A percentile compares a stretch with the other conserved stretches of the same genome.
phyloP scores from a whole-genome alignment of 2,797 vertebrate species.

The Lacerta viridis region DNA sequence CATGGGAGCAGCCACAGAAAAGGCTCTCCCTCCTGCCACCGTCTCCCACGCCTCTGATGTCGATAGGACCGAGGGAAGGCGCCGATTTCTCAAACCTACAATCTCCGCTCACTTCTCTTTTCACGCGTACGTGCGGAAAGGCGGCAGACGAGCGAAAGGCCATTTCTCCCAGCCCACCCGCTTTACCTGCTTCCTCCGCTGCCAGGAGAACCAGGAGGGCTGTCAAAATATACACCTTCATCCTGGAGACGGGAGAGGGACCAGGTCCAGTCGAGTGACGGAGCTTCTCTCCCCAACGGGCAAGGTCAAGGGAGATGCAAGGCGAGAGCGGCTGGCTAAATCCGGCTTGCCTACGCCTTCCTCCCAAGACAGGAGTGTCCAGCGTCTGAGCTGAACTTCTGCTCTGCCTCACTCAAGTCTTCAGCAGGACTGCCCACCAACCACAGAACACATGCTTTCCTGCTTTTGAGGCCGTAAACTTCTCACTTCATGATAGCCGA shows the following conservation, averaged over 20 bases:
- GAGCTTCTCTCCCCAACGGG: not conserved
- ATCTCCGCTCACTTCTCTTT: too few species aligned
- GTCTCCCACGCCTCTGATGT: too few species aligned
- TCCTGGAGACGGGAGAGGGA: not conserved
- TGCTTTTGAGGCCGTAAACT: not conserved
- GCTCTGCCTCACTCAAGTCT: rapidly evolving
- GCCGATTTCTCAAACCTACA: too few species aligned
- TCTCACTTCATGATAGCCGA: not conserved
- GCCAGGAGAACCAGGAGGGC: rapidly evolving
- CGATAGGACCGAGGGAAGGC: too few species aligned
- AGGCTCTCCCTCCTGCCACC: too few species aligned
- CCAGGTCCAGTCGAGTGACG: not conserved
- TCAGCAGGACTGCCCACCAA: conserved; percentile 17
- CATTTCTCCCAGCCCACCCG: rapidly evolving
- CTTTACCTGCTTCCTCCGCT: conserved; percentile 18
- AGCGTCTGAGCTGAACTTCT: not conserved
- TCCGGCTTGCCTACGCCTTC: not conserved
- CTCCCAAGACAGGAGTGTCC: conserved; percentile 2
- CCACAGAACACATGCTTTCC: conserved; percentile 29
- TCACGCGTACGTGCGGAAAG: not conserved
- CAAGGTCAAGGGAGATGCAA: too few species aligned
- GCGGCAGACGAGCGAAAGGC: rapidly evolving
- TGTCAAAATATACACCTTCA: not conserved
- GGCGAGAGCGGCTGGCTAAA: not conserved
- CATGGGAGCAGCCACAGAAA: too few species aligned